Percentiles rank a stretch among this genome's conserved stretches.
phyloP scores from a whole-genome alignment of 2,797 vertebrate species.

The Poeciliopsis gracilis region DNA sequence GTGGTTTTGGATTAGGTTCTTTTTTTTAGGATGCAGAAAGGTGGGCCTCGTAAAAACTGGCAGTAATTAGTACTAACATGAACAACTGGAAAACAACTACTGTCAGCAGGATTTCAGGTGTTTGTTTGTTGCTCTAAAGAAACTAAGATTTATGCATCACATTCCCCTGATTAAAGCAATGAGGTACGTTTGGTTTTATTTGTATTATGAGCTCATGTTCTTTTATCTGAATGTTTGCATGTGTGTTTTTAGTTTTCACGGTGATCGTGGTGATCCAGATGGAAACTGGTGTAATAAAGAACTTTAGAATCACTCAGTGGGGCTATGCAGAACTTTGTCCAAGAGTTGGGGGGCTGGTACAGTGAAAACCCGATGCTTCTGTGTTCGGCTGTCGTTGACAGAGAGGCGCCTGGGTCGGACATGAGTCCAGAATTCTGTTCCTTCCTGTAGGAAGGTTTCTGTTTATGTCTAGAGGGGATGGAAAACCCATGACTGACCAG shows the following conservation, averaged over 20 bases:
- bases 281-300: not conserved
- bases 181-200: not conserved
- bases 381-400: too few species aligned
- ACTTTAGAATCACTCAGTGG: not conserved
- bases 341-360: not conserved
- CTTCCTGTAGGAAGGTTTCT: too few species aligned
- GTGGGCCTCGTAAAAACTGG: not conserved
- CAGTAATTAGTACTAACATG: not conserved
- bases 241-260: not conserved
- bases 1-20: not conserved
- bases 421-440: too few species aligned
- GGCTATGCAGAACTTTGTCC: not conserved
- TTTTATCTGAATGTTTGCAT: not conserved
- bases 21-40: not conserved
- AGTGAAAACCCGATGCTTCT: not conserved
- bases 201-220: conserved; percentile 1
- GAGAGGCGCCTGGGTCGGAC: too few species aligned
- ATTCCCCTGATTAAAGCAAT: not conserved
- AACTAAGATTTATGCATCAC: not conserved
- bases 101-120: not conserved
- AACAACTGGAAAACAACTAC: not conserved
- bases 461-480: too few species aligned
- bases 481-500: too few species aligned
- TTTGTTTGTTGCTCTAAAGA: not conserved
- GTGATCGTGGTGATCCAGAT: not conserved